These are phyloP conservation scores for Struthidea cinerea DNA, from an alignment of 2,113 vertebrate species.

Conservation along the genomic window DNA sequence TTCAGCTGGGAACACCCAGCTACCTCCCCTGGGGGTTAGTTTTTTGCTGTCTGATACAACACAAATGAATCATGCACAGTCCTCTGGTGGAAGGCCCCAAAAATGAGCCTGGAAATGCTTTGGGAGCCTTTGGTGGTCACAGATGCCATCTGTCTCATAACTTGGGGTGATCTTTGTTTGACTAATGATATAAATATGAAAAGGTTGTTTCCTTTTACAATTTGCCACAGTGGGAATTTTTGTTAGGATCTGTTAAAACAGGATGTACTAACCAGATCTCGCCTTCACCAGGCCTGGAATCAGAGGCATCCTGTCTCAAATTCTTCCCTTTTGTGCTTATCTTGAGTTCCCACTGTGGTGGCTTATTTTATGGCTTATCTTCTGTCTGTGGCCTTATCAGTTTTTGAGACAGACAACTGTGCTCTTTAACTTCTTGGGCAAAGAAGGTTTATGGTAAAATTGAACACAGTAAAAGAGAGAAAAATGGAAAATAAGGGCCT, in stretches of 20 bases:
- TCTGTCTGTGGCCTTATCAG: background rate
- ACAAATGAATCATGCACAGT: background rate
- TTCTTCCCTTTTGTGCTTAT: background rate
- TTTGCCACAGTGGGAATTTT: background rate
- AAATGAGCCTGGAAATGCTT: background rate
- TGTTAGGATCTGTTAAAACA: background rate
- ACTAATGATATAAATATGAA: background rate
- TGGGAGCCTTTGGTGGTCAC: background rate
- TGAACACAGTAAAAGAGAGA: background rate
- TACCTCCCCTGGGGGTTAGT: accelerated
- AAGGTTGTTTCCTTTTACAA: background rate
- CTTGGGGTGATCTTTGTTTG: background rate
- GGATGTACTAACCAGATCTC: background rate
- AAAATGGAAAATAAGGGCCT: background rate
- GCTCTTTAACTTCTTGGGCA: background rate
- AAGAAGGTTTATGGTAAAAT: background rate
- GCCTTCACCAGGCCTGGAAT: accelerated
- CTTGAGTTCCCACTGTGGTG: background rate
- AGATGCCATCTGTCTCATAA: background rate
- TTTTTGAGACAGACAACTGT: background rate
- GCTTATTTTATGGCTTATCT: background rate
- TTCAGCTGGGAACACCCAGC: background rate
- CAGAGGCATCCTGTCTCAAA: background rate
- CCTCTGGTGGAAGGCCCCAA: background rate
- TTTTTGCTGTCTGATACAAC: background rate